Conservation (phyloP, 1,140 invertebrate genomes). For the Ectropis grisescens region DNA sequence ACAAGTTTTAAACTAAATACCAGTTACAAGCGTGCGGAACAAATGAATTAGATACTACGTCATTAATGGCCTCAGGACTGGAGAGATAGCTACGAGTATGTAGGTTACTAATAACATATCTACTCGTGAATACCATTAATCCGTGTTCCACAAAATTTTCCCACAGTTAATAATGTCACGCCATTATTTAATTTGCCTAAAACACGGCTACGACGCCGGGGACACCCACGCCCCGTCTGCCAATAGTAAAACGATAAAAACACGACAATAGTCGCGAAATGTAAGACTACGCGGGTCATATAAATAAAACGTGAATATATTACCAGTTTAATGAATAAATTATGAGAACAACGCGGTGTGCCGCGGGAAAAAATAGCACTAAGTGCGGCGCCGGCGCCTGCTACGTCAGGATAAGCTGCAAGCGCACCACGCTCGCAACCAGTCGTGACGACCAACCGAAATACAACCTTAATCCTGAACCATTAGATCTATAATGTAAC, state of each 20-base stretch:
- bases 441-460: neutral
- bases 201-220: constrained; percentile 10
- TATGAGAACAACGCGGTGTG: constrained; percentile 37
- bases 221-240: constrained; percentile 20
- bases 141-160: no score
- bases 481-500: constrained; percentile 10
- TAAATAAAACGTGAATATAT: constrained; percentile 42
- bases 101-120: no score
- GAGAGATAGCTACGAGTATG: no score
- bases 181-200: constrained; percentile 15
- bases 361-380: constrained; percentile 53
- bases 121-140: no score
- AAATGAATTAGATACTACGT: no score
- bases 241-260: constrained; percentile 32
- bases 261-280: constrained; percentile 35
- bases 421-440: constrained; percentile 20
- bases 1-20: no score
- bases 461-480: constrained; percentile 17
- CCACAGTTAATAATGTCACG: neutral
- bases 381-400: constrained; percentile 59
- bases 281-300: constrained; percentile 33
- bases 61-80: no score
- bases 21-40: no score
- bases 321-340: constrained; percentile 58
- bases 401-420: constrained; percentile 42